Evolutionary conservation across 2,888 invertebrate species (phyloP).

Genomic region (Chouioia cunea): DNA sequence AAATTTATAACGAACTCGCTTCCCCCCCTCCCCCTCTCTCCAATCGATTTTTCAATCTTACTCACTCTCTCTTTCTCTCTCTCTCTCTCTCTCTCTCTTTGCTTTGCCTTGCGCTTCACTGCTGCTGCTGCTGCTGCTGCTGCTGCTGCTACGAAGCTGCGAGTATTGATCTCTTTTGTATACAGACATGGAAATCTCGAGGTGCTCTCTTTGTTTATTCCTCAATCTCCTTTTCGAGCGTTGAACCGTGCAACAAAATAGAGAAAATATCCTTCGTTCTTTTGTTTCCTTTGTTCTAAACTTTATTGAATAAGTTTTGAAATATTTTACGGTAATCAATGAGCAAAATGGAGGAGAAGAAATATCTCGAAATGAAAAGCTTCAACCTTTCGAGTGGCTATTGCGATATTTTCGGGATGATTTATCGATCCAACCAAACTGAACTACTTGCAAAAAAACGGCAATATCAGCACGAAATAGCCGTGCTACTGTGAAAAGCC

Average conservation of each 20-base stretch:
- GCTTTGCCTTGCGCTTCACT: no score
- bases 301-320: no score
- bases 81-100: not conserved
- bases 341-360: no score
- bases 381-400: no score
- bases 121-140: no score
- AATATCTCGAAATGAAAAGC: no score
- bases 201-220: not conserved
- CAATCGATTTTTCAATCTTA: constrained; percentile 32
- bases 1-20: constrained; percentile 41
- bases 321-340: no score
- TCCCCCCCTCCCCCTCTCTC: not conserved
- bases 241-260: constrained; percentile 21
- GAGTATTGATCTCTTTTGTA: constrained; percentile 23
- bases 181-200: constrained; percentile 21
- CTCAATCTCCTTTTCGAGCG: not conserved
- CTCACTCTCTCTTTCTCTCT: constrained; percentile 9
- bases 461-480: not conserved
- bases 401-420: no score
- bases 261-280: not conserved
- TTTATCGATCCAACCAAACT: no score
- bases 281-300: no score
- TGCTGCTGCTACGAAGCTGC: not conserved
- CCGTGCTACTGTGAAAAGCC: not conserved
- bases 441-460: not conserved